These are phyloP conservation scores for Hyppa rectilinea DNA, from an alignment of 2,888 invertebrate species.

Conservation along the genomic window DNA sequence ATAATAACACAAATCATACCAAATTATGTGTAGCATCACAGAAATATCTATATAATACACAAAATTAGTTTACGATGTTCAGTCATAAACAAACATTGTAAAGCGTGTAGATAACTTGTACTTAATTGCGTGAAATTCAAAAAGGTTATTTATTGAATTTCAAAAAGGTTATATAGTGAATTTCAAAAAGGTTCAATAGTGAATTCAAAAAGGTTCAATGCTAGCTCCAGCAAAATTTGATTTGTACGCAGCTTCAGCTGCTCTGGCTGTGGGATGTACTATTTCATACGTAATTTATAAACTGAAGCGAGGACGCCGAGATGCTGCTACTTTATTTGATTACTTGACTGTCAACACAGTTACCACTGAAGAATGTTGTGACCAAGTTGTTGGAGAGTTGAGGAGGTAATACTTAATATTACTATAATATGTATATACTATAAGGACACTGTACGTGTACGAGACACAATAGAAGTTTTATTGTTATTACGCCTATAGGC, in stretches of 20 bases:
- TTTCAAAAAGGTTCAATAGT: too few species aligned
- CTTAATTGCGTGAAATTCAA: too few species aligned
- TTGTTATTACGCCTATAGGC: too few species aligned
- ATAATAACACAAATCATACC: constrained; percentile 26
- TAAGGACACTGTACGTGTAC: too few species aligned
- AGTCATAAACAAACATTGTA: constrained; percentile 1
- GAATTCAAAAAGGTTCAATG: constrained; percentile 60
- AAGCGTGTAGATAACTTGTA: neutral
- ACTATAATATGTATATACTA: too few species aligned
- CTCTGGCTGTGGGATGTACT: constrained; percentile 72
- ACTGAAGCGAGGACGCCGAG: constrained; percentile 61
- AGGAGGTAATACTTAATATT: constrained; percentile 70
- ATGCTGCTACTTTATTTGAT: constrained; percentile 73
- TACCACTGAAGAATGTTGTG: constrained; percentile 72
- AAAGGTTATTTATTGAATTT: too few species aligned
- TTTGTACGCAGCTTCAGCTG: constrained; percentile 71
- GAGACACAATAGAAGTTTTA: too few species aligned
- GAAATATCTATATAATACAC: neutral
- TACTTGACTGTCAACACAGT: constrained; percentile 77
- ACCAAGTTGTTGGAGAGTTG: constrained; percentile 76
- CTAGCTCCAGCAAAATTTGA: constrained; percentile 65
- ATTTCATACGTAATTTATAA: constrained; percentile 71
- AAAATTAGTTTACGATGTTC: neutral
- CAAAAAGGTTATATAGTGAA: too few species aligned
- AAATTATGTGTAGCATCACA: constrained; percentile 12